Evolutionary conservation across 2,888 invertebrate genomes (phyloP), one percentile per base, ranked within the genome.

Genomic region (Pharmacophagus antenor): DNA sequence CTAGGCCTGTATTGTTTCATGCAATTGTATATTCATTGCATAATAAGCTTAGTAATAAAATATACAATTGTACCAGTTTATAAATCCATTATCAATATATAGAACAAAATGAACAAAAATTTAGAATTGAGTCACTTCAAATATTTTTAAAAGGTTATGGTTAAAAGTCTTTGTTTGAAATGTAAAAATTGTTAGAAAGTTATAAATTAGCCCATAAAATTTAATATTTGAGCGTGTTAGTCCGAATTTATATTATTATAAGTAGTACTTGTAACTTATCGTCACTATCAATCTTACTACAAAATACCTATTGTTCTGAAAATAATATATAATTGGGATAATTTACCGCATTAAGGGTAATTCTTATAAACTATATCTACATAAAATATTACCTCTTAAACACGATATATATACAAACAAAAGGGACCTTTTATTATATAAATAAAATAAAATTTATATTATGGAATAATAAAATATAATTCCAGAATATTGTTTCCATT

Each of bases 261-360:
- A 3, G 15, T 4, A 37, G n/a, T 37, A n/a, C 42, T 12, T 21
- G 47, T 21, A 23, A 56, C 17, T 56, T 56, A 56, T 56, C 56
- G 4, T 1, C 7, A 37, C 48, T 23, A 37, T 48, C 37, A 47
- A 56, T 56, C 56, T 31, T 18, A 8, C 17, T 15, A 56, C 18
- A 56, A 17, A 15, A 47, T 21, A 25, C 25, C 5, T 22, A 41
- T 42, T 22, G 52, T 53, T 44, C 18, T 27, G 27, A 23, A 31
- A 50, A 18, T 50, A 27, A 25, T 12, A 23, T 48, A 23, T 27
- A n/a, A 52, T 21, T 22, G 7, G 37, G n/a, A 37, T 37, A 15
- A 37, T 37, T 37, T 37, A 37, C n/a, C 15, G 37, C 37, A 37
- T 37, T 37, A 37, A 6, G n/a, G n/a, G 37, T 37, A 37, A 37